Conservation (phyloP, 1,140 invertebrate species). For the Leptopilina boulardi region DNA sequence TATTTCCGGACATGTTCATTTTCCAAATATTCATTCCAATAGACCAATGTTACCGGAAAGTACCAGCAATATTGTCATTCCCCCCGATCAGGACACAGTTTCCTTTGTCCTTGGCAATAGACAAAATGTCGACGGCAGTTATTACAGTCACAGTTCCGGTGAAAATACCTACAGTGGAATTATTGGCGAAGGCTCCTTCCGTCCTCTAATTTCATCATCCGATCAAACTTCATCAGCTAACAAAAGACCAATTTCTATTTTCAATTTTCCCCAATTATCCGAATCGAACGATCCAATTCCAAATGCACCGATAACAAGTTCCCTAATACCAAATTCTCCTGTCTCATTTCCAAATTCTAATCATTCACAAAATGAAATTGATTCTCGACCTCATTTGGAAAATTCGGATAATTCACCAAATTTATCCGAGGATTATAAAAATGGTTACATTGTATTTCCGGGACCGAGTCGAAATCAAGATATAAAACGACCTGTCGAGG, state of each 20-base stretch:
- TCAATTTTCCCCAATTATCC: not conserved
- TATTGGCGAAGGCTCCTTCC: conserved; percentile 61
- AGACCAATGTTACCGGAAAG: conserved; percentile 71
- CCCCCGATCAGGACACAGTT: conserved; percentile 80
- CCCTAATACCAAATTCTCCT: not conserved
- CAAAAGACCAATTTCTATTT: too few species aligned
- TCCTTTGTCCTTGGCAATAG: conserved; percentile 80
- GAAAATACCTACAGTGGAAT: conserved; percentile 72
- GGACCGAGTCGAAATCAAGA: conserved; percentile 48
- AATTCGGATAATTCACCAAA: too few species aligned
- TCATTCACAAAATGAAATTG: conserved; percentile 49
- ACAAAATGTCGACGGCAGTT: conserved; percentile 77
- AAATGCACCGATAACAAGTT: not conserved
- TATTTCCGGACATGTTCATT: conserved; percentile 42
- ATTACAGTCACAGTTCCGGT: conserved; percentile 72
- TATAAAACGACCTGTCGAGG: conserved; percentile 58
- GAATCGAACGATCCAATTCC: not conserved
- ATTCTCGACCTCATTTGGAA: conserved; percentile 41
- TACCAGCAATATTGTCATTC: conserved; percentile 80
- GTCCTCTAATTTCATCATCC: conserved; percentile 53
- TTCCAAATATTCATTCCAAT: conserved; percentile 50
- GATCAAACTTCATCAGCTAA: conserved; percentile 49
- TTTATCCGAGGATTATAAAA: conserved; percentile 42
- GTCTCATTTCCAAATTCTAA: too few species aligned
- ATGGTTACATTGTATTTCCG: conserved; percentile 49